Conservation (phyloP, 2,888 invertebrate genomes). For the Agriopis marginaria region DNA sequence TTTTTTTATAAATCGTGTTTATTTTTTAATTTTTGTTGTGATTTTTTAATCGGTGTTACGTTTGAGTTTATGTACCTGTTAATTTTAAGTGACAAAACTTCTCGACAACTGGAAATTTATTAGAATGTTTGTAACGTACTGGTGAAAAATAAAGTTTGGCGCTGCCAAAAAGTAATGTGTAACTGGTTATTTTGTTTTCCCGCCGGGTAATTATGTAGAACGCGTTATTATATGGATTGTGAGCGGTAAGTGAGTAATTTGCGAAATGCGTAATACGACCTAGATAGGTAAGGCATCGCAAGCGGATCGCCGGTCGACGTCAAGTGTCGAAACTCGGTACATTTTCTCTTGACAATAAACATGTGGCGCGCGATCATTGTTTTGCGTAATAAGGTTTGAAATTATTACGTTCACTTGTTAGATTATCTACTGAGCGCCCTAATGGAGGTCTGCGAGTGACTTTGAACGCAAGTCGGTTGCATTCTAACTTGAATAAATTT, state of each 20-base stretch:
- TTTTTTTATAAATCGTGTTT: slow-evolving; percentile 59
- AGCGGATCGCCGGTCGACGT: slow-evolving; percentile 58
- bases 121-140: slow-evolving; percentile 54
- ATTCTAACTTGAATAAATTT: slow-evolving; percentile 3
- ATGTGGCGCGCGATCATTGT: slow-evolving; percentile 65
- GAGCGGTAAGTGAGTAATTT: slow-evolving; percentile 66
- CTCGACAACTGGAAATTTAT: slow-evolving; percentile 46
- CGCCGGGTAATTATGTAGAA: slow-evolving; percentile 52
- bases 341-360: slow-evolving; percentile 76
- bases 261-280: slow-evolving; percentile 79
- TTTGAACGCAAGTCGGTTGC: slow-evolving; percentile 5
- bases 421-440: slow-evolving; percentile 48
- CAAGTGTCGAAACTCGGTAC: slow-evolving; percentile 63
- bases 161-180: slow-evolving; percentile 61
- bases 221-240: slow-evolving; percentile 64
- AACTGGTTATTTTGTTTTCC: slow-evolving; percentile 59
- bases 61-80: slow-evolving; percentile 86
- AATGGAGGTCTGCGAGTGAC: slow-evolving; percentile 4
- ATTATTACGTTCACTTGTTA: slow-evolving; percentile 46
- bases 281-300: slow-evolving; percentile 73
- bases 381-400: slow-evolving; percentile 63
- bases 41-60: slow-evolving; percentile 74
- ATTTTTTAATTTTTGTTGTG: slow-evolving; percentile 70
- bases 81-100: slow-evolving; percentile 61
- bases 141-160: slow-evolving; percentile 67